phyloP scores from a whole-genome alignment of 2,113 vertebrate genomes.

The Symphodus melops region DNA sequence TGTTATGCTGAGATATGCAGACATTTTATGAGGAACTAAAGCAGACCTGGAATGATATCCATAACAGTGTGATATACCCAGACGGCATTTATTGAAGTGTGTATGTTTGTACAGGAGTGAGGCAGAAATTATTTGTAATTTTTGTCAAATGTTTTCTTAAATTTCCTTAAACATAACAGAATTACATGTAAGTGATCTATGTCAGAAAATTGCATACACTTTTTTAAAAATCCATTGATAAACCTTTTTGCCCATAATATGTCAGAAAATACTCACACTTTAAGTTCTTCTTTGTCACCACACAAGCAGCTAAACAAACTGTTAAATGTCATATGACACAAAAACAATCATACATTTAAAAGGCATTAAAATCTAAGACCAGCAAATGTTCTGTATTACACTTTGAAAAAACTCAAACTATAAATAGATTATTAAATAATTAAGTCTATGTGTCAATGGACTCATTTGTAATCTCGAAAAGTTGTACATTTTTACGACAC shows the following conservation, averaged over 20 bases:
- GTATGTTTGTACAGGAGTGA: background rate
- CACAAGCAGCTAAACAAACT: too few species aligned
- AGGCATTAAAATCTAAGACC: too few species aligned
- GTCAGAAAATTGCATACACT: background rate
- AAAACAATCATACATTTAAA: too few species aligned
- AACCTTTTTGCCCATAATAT: background rate
- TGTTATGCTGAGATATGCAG: conserved; percentile 14
- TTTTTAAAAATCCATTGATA: background rate
- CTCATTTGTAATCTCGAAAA: background rate
- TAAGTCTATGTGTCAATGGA: background rate
- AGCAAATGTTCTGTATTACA: background rate
- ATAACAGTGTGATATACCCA: background rate
- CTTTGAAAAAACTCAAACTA: background rate
- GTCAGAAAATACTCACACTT: background rate
- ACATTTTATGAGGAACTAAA: background rate
- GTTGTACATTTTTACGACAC: background rate
- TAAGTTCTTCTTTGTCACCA: too few species aligned
- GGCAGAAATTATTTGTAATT: background rate
- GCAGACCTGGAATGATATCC: background rate
- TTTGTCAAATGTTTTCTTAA: background rate
- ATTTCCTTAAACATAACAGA: background rate
- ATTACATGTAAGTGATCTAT: background rate
- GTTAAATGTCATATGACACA: too few species aligned
- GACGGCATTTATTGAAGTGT: background rate
- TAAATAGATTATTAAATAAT: background rate